Conservation (phyloP, 2,113 vertebrate genomes). For the Antigone vipio region DNA sequence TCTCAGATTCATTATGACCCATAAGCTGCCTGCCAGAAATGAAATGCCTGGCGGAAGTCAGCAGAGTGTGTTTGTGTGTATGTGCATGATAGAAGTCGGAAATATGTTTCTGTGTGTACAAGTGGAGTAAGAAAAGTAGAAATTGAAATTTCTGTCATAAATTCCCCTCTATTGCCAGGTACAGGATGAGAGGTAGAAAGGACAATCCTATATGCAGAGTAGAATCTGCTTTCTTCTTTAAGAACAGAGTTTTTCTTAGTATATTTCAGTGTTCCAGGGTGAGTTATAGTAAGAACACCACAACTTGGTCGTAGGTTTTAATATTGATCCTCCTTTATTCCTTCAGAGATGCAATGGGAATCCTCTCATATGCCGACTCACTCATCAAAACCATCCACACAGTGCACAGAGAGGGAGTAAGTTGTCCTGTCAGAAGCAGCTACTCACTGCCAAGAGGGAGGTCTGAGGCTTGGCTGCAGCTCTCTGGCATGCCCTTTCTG, state of each 20-base stretch:
- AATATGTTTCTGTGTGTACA: neutral
- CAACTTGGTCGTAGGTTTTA: neutral
- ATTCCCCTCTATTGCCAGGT: neutral
- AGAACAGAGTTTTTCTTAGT: neutral
- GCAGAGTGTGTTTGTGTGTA: neutral
- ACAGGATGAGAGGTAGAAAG: neutral
- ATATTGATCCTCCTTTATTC: neutral
- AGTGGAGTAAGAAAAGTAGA: neutral
- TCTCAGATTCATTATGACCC: slow-evolving; percentile 27
- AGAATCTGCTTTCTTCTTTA: neutral
- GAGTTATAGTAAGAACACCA: neutral
- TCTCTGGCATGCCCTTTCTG: neutral
- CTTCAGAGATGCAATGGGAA: neutral
- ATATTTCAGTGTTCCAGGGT: neutral
- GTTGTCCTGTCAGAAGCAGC: neutral
- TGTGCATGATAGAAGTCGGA: neutral
- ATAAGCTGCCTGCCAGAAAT: neutral
- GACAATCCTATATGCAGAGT: neutral
- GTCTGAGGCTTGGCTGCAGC: neutral
- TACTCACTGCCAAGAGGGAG: neutral
- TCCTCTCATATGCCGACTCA: neutral
- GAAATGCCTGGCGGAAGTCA: slow-evolving; percentile 4
- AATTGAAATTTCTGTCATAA: neutral
- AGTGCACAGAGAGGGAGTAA: accelerated
- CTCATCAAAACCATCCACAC: neutral